Conservation (phyloP, 2,888 invertebrate species). For the Apocheima hispidaria region DNA sequence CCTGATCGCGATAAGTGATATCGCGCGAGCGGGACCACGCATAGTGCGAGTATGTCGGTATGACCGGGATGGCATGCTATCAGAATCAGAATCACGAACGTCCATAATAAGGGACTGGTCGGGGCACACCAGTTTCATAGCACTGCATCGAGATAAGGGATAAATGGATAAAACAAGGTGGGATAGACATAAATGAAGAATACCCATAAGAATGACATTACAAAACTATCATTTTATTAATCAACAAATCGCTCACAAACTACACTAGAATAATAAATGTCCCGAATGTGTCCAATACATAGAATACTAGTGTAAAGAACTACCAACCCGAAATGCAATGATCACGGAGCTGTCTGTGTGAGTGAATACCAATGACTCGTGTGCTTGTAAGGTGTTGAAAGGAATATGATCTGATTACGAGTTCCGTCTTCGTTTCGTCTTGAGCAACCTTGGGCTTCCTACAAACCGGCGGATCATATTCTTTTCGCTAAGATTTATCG, state of each 20-base stretch:
- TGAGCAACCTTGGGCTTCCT: conserved; percentile 69
- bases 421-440: conserved; percentile 75
- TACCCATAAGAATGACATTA: conserved; percentile 70
- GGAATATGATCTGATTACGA: conserved; percentile 77
- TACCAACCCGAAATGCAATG: conserved; percentile 68
- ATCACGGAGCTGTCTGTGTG: conserved; percentile 57
- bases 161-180: conserved; percentile 65
- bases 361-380: conserved; percentile 46
- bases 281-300: conserved; percentile 68
- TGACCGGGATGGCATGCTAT: too few relatives aligned
- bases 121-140: not conserved
- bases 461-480: conserved; percentile 77
- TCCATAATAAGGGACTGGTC: too few relatives aligned
- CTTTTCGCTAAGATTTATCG: conserved; percentile 62
- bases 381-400: conserved; percentile 48
- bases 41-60: too few relatives aligned
- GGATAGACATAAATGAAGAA: conserved; percentile 73
- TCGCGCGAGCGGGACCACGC: too few relatives aligned
- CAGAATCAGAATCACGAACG: too few relatives aligned
- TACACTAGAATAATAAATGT: conserved; percentile 75
- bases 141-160: conserved; percentile 48
- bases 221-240: conserved; percentile 83
- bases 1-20: too few relatives aligned
- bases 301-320: conserved; percentile 67
- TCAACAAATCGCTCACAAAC: conserved; percentile 81